Evolutionary conservation across 2,797 vertebrate genomes (phyloP).

Genomic region (Hemitrygon akajei): DNA sequence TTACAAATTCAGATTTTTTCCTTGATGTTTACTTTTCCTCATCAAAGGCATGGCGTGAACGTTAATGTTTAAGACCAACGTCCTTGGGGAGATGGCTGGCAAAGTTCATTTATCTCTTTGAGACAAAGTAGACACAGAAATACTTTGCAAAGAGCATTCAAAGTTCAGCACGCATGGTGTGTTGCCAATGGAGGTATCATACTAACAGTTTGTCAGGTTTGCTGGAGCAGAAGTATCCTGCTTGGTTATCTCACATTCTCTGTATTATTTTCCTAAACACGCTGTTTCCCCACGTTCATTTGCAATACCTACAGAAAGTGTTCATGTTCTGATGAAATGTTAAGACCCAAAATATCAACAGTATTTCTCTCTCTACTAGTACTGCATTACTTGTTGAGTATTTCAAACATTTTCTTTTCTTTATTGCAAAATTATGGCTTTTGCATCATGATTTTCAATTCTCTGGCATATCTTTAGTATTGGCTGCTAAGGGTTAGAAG

Average conservation of each 20-base stretch:
- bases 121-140: neutral
- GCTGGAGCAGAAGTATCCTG: neutral
- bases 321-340: too few species aligned
- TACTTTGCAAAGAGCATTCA: neutral
- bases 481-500: too few species aligned
- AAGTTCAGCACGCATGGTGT: neutral
- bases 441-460: too few species aligned
- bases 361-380: too few species aligned
- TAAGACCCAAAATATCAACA: too few species aligned
- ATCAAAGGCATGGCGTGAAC: neutral
- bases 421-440: too few species aligned
- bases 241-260: neutral
- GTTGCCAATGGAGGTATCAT: neutral
- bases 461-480: too few species aligned
- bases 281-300: neutral
- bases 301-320: neutral
- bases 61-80: too few species aligned
- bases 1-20: neutral
- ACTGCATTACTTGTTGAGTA: too few species aligned
- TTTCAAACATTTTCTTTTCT: too few species aligned
- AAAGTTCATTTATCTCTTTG: neutral
- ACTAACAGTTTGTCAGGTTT: neutral
- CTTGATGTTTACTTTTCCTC: neutral
- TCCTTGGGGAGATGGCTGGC: neutral
- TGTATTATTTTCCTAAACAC: neutral